Conservation (phyloP, 30 jellyfish, hydroid and myxozoan genomes). For the Euphysa ruthae region DNA sequence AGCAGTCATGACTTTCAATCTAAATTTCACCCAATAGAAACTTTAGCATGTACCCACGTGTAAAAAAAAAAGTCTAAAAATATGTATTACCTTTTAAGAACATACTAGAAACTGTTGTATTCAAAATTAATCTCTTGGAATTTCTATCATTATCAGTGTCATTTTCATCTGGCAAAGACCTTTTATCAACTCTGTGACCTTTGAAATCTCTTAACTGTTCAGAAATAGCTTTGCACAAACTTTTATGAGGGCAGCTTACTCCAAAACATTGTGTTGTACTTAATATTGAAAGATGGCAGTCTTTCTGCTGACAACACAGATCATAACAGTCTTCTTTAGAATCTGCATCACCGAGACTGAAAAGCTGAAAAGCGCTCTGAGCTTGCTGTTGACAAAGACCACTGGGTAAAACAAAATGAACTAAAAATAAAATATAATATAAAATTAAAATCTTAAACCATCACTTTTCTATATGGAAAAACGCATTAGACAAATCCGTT, state of each 20-base stretch:
- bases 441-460: too few species aligned
- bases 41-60: too few species aligned
- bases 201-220: conserved; percentile 59
- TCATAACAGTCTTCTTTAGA: conserved; percentile 43
- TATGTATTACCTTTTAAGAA: too few species aligned
- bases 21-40: too few species aligned
- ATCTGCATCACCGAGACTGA: conserved; percentile 21
- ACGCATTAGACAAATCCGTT: too few species aligned
- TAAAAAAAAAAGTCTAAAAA: too few species aligned
- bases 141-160: neutral
- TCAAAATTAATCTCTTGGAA: too few species aligned
- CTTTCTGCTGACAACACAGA: conserved; percentile 54
- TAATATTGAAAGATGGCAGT: conserved; percentile 49
- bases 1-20: too few species aligned
- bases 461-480: too few species aligned
- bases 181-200: conserved; percentile 78
- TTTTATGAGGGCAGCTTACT: conserved; percentile 41
- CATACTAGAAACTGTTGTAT: too few species aligned
- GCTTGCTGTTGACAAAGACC: conserved; percentile 82
- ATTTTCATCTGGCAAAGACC: conserved; percentile 43
- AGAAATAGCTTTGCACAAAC: conserved; percentile 51
- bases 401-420: neutral
- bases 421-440: too few species aligned
- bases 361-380: conserved; percentile 61
- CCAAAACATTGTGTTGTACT: conserved; percentile 55